Conservation (phyloP, 1,140 invertebrate species). For the Calliphora vicina region DNA sequence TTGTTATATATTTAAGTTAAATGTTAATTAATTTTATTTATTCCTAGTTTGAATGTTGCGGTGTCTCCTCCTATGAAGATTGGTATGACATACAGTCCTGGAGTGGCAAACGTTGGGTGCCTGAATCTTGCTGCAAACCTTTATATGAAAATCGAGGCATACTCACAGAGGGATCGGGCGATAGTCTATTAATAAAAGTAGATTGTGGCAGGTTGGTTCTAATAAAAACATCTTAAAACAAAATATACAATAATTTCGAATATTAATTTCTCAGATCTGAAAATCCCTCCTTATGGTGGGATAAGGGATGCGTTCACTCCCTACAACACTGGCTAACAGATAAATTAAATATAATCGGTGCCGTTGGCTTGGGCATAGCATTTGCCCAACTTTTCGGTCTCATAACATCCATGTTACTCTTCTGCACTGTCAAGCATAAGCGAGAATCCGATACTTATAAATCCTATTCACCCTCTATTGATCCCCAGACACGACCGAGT, state of each 20-base stretch:
- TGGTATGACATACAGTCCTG: slow-evolving; percentile 85
- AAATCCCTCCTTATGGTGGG: slow-evolving; percentile 71
- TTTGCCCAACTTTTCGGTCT: slow-evolving; percentile 78
- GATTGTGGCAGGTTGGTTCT: slow-evolving; percentile 55
- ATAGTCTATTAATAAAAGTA: slow-evolving; percentile 46
- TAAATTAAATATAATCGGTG: slow-evolving; percentile 74
- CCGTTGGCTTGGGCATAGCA: slow-evolving; percentile 75
- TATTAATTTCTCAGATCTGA: slow-evolving; percentile 56
- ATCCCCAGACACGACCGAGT: slow-evolving; percentile 63
- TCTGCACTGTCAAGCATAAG: slow-evolving; percentile 78
- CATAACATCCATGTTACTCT: slow-evolving; percentile 78
- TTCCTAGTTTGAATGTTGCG: slow-evolving; percentile 81
- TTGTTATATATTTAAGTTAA: slow-evolving; percentile 19
- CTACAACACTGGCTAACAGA: slow-evolving; percentile 75
- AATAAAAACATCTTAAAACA: background rate
- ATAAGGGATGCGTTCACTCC: slow-evolving; percentile 73
- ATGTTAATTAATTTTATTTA: background rate
- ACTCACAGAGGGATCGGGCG: slow-evolving; percentile 64
- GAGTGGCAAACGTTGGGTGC: slow-evolving; percentile 76
- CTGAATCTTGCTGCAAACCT: slow-evolving; percentile 80
- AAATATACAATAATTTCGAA: background rate
- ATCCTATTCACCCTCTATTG: slow-evolving; percentile 71
- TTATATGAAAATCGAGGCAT: slow-evolving; percentile 61
- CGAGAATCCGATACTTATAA: slow-evolving; percentile 74
- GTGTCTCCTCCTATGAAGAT: slow-evolving; percentile 82